A percentile compares a stretch with the other conserved stretches of the same genome.
Evolutionary conservation across 2,797 vertebrate species (phyloP).

Genomic region (Chelmon rostratus): DNA sequence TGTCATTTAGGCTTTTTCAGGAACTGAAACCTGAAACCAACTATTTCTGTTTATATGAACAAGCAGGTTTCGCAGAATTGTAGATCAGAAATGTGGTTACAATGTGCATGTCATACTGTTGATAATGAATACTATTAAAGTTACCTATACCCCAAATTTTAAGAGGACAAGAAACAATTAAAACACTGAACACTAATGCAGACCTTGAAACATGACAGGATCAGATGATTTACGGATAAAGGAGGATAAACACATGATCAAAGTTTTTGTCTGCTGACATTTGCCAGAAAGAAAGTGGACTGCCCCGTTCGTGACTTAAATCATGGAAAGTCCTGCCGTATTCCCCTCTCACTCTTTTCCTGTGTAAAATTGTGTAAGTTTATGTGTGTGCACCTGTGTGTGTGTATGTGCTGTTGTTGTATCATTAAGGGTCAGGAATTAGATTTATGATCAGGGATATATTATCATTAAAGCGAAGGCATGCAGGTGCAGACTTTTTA

Average conservation of each 20-base stretch:
- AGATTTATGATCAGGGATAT: not conserved
- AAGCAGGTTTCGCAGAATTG: constrained; percentile 1
- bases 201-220: not conserved
- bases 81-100: not conserved
- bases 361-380: not conserved
- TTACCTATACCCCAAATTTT: not conserved
- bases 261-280: constrained; percentile 36
- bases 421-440: not conserved
- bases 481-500: not conserved
- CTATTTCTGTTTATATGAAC: constrained; percentile 33
- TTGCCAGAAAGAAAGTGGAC: constrained; percentile 7
- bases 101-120: not conserved
- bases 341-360: not conserved
- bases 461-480: not conserved
- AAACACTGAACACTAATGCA: not conserved
- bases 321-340: constrained; percentile 57
- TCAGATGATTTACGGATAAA: not conserved
- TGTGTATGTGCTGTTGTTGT: no score
- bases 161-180: not conserved
- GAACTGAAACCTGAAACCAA: constrained; percentile 60
- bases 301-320: constrained; percentile 14
- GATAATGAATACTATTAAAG: not conserved
- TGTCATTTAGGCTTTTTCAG: constrained; percentile 31
- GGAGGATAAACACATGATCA: not conserved
- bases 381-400: not conserved